Evolutionary conservation across 2,113 vertebrate species (phyloP).

Genomic region (Ptychochromis oligacanthus): DNA sequence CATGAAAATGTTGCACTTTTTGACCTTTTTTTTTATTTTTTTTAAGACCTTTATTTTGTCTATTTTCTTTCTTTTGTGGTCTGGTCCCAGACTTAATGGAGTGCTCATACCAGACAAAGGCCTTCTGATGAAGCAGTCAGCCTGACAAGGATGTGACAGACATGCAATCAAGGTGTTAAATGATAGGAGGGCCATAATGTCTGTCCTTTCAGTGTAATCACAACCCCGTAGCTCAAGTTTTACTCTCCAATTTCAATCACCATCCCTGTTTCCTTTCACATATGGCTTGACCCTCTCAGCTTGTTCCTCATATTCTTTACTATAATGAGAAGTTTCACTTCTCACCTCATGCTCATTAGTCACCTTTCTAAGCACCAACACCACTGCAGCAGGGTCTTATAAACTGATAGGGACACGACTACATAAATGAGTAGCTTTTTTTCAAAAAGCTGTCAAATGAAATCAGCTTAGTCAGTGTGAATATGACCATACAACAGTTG

Average conservation of each 20-base stretch:
- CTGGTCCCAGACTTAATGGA: conserved; percentile 35
- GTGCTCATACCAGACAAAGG: conserved; percentile 60
- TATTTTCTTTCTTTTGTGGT: conserved; percentile 5
- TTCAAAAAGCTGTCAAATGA: conserved; percentile 23
- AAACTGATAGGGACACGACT: conserved; percentile 34
- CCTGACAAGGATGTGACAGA: conserved; percentile 66
- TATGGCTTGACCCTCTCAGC: conserved; percentile 61
- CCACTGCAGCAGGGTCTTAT: conserved; percentile 35
- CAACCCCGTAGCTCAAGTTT: conserved; percentile 61
- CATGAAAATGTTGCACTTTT: neutral
- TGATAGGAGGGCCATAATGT: conserved; percentile 56
- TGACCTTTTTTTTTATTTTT: conserved; percentile 11
- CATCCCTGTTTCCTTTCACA: conserved; percentile 48
- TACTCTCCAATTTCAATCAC: conserved; percentile 67
- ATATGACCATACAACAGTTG: conserved; percentile 16
- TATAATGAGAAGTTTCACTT: conserved; percentile 71
- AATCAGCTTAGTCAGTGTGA: conserved; percentile 4
- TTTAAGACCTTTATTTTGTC: neutral
- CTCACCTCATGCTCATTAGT: conserved; percentile 73
- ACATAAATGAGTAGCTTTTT: conserved; percentile 35
- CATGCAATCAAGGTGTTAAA: conserved; percentile 72
- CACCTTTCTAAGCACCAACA: conserved; percentile 63
- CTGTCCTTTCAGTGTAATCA: conserved; percentile 72
- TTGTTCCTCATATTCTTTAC: conserved; percentile 47
- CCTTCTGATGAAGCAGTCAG: conserved; percentile 62